Percentiles rank a stretch among this genome's conserved stretches.
phyloP scores from a whole-genome alignment of 2,888 invertebrate genomes.

The Drosophila paracracens region DNA sequence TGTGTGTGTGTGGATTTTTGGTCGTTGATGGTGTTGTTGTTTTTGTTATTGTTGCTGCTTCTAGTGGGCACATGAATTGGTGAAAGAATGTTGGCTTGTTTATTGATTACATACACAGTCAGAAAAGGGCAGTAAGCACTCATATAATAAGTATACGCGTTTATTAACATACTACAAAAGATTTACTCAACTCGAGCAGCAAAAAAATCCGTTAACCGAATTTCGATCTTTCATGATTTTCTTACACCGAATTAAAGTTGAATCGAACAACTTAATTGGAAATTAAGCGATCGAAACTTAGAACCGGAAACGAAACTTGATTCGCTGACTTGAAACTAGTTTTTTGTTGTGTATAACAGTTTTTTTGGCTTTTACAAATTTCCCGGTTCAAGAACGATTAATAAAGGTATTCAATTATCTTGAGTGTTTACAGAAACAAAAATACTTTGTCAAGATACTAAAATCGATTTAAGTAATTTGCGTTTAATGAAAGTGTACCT shows the following conservation, averaged over 20 bases:
- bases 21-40: neutral
- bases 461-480: neutral
- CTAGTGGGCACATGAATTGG: constrained; percentile 38
- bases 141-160: neutral
- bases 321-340: neutral
- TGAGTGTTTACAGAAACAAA: neutral
- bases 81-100: constrained; percentile 46
- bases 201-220: neutral
- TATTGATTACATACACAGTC: constrained; percentile 45
- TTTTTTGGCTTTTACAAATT: neutral
- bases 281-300: neutral
- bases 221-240: neutral
- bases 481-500: neutral
- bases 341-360: neutral
- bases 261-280: neutral
- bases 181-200: neutral
- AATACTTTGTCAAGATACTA: neutral
- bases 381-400: neutral
- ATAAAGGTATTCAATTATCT: neutral
- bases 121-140: neutral
- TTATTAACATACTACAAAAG: neutral
- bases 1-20: constrained; percentile 6
- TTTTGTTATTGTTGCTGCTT: constrained; percentile 3
- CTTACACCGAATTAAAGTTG: neutral
- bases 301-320: neutral